phyloP scores from a whole-genome alignment of 2,888 invertebrate species.

The Conus canariensis region DNA sequence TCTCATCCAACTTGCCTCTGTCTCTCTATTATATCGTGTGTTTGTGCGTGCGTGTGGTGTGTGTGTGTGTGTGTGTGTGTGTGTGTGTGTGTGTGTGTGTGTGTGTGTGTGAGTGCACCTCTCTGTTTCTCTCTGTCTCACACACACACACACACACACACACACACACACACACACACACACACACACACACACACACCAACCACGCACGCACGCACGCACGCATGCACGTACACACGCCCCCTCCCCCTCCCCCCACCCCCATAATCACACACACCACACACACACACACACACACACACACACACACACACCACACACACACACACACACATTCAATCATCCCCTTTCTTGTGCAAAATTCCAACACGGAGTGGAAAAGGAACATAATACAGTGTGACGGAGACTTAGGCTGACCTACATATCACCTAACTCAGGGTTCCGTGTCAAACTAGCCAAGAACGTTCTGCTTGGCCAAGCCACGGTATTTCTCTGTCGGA shows the following conservation, averaged over 20 bases:
- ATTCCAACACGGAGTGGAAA: too few species aligned
- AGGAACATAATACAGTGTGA: too few species aligned
- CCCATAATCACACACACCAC: background rate
- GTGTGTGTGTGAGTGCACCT: background rate
- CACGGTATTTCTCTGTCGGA: too few species aligned
- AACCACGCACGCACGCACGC: background rate
- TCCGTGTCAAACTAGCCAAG: too few species aligned
- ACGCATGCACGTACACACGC: background rate
- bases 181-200: background rate
- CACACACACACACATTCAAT: background rate
- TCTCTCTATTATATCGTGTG: background rate
- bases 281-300: constrained; percentile 18
- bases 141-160: constrained; percentile 15
- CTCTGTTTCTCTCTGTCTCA: background rate
- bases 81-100: background rate
- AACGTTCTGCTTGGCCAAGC: too few species aligned
- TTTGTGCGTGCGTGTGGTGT: too few species aligned
- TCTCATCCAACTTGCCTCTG: background rate
- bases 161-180: background rate
- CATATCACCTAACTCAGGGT: too few species aligned
- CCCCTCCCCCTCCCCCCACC: too few species aligned
- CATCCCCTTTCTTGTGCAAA: background rate
- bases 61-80: background rate
- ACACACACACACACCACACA: constrained; percentile 18
- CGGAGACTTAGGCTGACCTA: too few species aligned